Evolutionary conservation across 2,113 vertebrate genomes (phyloP).

Genomic region (Colistium nudipinnis): DNA sequence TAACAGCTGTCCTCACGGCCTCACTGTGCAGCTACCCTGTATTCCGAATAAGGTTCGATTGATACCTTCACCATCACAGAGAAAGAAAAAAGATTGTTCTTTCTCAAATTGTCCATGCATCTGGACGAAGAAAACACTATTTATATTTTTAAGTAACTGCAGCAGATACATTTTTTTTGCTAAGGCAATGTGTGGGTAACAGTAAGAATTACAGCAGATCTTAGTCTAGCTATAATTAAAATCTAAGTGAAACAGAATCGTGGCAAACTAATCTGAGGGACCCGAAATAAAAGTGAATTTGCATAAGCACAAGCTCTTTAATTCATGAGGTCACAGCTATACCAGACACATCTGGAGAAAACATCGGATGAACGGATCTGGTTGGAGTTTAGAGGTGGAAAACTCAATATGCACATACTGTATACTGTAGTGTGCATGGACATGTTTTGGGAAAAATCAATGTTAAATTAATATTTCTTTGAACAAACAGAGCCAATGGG

Average conservation of each 20-base stretch:
- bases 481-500: too few species aligned
- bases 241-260: neutral
- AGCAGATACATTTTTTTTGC: conserved; percentile 1
- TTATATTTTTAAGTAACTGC: conserved; percentile 20
- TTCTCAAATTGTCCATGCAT: neutral
- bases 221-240: neutral
- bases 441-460: neutral
- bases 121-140: neutral
- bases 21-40: too few species aligned
- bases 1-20: too few species aligned
- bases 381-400: neutral
- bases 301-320: conserved; percentile 9
- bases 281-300: conserved; percentile 11
- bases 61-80: too few species aligned
- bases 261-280: neutral
- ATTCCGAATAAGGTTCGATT: too few species aligned
- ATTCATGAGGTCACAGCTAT: conserved; percentile 16
- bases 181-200: neutral
- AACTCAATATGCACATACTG: conserved; percentile 1
- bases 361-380: neutral
- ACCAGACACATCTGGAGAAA: conserved; percentile 3
- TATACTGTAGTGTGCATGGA: neutral
- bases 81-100: too few species aligned
- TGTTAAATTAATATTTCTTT: neutral
- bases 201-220: neutral